Percentiles rank a stretch among this genome's conserved stretches.
Evolutionary conservation across 1,140 invertebrate genomes (phyloP).

Genomic region (Calosoma granatense): DNA sequence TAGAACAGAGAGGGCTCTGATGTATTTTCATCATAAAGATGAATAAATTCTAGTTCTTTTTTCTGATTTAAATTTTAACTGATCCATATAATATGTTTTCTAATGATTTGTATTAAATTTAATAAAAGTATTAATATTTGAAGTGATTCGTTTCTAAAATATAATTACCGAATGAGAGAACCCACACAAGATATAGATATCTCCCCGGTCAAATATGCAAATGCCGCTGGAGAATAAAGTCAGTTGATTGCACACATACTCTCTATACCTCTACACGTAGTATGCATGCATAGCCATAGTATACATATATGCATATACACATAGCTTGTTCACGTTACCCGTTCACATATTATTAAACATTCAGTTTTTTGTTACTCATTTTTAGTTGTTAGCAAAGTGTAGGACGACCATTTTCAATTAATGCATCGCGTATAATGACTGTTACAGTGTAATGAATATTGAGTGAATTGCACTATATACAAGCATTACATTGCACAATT

Average conservation of each 20-base stretch:
- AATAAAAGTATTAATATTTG: no score
- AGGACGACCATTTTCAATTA: slow-evolving; percentile 6
- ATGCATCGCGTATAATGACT: background rate
- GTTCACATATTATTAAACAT: background rate
- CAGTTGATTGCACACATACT: background rate
- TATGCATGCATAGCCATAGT: no score
- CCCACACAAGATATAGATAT: background rate
- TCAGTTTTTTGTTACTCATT: background rate
- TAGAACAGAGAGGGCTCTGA: no score
- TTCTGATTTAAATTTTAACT: no score
- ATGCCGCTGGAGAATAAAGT: background rate
- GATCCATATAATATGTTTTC: no score
- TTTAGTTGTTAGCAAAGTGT: background rate
- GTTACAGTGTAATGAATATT: slow-evolving; percentile 1
- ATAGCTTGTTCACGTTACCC: background rate
- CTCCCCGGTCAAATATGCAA: background rate
- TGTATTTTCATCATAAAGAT: no score
- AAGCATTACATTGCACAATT: slow-evolving; percentile 2
- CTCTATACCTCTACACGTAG: no score
- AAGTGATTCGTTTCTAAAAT: no score
- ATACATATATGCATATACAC: background rate
- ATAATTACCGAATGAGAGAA: no score
- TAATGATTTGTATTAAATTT: no score
- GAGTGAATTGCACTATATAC: slow-evolving; percentile 5
- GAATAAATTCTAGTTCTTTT: no score